Conservation (phyloP, 2,797 vertebrate species). For the Dermochelys coriacea region DNA sequence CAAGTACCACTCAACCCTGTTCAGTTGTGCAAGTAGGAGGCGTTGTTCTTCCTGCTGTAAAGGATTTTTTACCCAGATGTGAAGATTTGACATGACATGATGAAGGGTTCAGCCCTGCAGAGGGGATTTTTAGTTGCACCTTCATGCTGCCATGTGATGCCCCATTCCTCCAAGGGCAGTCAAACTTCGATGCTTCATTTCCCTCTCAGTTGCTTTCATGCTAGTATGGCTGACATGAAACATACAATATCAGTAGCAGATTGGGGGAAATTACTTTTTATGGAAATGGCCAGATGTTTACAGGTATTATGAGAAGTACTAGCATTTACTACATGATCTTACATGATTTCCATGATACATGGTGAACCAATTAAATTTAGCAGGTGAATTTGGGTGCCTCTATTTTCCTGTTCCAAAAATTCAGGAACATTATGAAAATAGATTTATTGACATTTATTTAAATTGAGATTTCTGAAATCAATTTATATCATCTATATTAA, state of each 20-base stretch:
- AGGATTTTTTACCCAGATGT: neutral
- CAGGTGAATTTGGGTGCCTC: too few relatives aligned
- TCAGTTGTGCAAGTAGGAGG: neutral
- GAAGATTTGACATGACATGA: neutral
- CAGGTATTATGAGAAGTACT: neutral
- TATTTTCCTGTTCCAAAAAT: neutral
- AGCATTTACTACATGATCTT: neutral
- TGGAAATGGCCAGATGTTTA: neutral
- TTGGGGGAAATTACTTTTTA: neutral
- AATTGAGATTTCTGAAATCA: neutral
- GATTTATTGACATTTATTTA: neutral
- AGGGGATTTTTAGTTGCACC: neutral
- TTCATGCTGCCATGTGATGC: neutral
- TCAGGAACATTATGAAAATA: neutral
- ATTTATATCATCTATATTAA: neutral
- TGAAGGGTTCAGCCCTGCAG: neutral
- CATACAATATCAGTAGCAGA: slow-evolving; percentile 1
- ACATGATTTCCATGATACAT: neutral
- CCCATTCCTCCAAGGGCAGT: slow-evolving; percentile 36
- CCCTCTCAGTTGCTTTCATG: slow-evolving; percentile 18
- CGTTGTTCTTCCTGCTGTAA: neutral
- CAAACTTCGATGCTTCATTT: slow-evolving; percentile 13
- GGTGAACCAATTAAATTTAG: neutral
- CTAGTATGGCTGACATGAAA: neutral
- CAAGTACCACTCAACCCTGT: neutral